Percentiles rank a stretch among this genome's conserved stretches.
Evolutionary conservation across 2,888 invertebrate genomes (phyloP).

Genomic region (Callosobruchus maculatus): DNA sequence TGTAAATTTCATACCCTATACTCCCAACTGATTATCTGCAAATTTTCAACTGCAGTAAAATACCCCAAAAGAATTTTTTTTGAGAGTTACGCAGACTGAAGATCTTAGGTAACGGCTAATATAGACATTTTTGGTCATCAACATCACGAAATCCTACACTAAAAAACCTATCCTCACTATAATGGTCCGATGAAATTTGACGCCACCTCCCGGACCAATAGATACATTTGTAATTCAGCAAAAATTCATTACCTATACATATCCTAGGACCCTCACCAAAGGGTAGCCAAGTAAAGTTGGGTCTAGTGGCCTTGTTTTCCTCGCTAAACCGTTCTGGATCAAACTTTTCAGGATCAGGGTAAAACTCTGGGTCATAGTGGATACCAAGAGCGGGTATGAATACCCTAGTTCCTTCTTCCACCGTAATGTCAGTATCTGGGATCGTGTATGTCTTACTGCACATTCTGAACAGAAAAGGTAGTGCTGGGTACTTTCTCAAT

Average conservation of each 20-base stretch:
- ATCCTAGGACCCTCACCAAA: constrained; percentile 19
- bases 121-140: too few relatives aligned
- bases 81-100: too few relatives aligned
- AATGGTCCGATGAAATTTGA: too few relatives aligned
- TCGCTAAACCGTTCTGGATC: constrained; percentile 19
- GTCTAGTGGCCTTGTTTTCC: constrained; percentile 8
- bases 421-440: constrained; percentile 12
- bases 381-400: constrained; percentile 12
- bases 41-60: too few relatives aligned
- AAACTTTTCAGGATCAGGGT: constrained; percentile 17
- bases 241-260: constrained; percentile 15
- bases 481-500: constrained; percentile 16
- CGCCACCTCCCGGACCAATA: too few relatives aligned
- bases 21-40: too few relatives aligned
- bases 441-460: constrained; percentile 16
- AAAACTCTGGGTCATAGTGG: constrained; percentile 14
- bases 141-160: too few relatives aligned
- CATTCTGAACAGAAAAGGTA: constrained; percentile 10
- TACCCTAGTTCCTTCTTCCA: constrained; percentile 11
- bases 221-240: too few relatives aligned
- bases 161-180: too few relatives aligned
- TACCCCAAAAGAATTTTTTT: too few relatives aligned
- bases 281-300: constrained; percentile 12
- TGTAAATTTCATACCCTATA: too few relatives aligned
- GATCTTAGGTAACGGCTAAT: too few relatives aligned